Evolutionary conservation across 2,797 vertebrate species (phyloP).

Genomic region (Adelosebastes latens): DNA sequence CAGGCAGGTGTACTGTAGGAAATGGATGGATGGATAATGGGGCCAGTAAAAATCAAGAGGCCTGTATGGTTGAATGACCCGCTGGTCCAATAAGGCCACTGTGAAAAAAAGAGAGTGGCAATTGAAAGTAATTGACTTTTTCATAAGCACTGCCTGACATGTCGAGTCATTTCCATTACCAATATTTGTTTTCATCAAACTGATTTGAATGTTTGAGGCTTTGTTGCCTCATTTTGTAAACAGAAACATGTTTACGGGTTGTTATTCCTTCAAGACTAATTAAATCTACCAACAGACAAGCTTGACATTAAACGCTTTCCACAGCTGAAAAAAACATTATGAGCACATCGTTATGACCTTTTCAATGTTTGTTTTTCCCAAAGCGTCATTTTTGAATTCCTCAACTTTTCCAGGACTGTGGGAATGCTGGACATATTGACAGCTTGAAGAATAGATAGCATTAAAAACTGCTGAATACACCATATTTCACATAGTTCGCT

Average conservation of each 20-base stretch:
- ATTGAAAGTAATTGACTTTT: slow-evolving; percentile 44
- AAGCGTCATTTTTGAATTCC: not conserved
- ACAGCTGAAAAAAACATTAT: slow-evolving; percentile 14
- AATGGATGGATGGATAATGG: slow-evolving; percentile 22
- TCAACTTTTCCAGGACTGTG: slow-evolving; percentile 18
- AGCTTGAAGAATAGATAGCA: slow-evolving; percentile 2
- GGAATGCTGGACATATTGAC: not conserved
- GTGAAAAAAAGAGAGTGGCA: not conserved
- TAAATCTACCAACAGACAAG: slow-evolving; percentile 55
- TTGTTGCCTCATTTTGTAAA: slow-evolving; percentile 50
- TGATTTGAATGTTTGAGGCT: slow-evolving; percentile 41
- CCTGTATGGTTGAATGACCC: slow-evolving; percentile 17
- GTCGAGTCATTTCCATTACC: slow-evolving; percentile 28
- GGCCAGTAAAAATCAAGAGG: slow-evolving; percentile 14
- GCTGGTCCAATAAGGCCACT: not conserved
- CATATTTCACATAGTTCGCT: not conserved
- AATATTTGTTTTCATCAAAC: slow-evolving; percentile 50
- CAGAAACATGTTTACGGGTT: slow-evolving; percentile 40
- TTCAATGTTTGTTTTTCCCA: slow-evolving; percentile 33
- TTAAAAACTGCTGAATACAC: slow-evolving; percentile 38
- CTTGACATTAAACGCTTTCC: slow-evolving; percentile 62
- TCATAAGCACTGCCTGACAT: slow-evolving; percentile 37
- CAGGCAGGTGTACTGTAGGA: slow-evolving; percentile 5
- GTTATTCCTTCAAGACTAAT: slow-evolving; percentile 71
- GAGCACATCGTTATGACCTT: slow-evolving; percentile 55